Conservation (phyloP, 2,797 vertebrate species). For the Gymnodraco acuticeps region DNA sequence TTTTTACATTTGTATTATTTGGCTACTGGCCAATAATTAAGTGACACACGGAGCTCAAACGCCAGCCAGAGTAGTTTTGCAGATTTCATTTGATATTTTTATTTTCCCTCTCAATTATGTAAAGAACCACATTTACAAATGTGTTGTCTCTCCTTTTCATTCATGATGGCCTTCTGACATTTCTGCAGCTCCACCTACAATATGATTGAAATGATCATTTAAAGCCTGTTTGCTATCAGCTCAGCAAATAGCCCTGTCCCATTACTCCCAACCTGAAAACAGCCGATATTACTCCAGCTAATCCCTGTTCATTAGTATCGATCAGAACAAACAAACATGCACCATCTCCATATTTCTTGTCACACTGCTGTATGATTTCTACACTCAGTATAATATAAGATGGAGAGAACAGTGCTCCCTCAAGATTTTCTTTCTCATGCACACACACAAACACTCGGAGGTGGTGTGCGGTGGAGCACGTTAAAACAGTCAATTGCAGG, state of each 20-base stretch:
- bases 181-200: slow-evolving; percentile 1
- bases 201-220: slow-evolving; percentile 37
- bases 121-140: not conserved
- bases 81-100: not conserved
- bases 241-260: slow-evolving; percentile 42
- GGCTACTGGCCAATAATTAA: too few relatives aligned
- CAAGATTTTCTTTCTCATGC: slow-evolving; percentile 13
- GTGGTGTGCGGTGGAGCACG: slow-evolving; percentile 67
- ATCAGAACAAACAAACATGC: slow-evolving; percentile 59
- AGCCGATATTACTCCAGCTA: slow-evolving; percentile 52
- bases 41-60: not conserved
- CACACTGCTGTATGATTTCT: slow-evolving; percentile 40
- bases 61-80: not conserved
- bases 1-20: not conserved
- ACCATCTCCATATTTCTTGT: slow-evolving; percentile 58
- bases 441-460: slow-evolving; percentile 29
- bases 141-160: not conserved
- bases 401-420: slow-evolving; percentile 26
- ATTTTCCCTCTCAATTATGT: not conserved
- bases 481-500: slow-evolving; percentile 74
- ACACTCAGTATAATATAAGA: slow-evolving; percentile 20
- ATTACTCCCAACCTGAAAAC: slow-evolving; percentile 23
- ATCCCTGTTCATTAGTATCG: slow-evolving; percentile 68
- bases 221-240: slow-evolving; percentile 38
- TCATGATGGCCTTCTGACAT: slow-evolving; percentile 4